A percentile compares a stretch with the other conserved stretches of the same genome.
phyloP scores from a whole-genome alignment of 2,888 invertebrate genomes.

The Agelastica alni region DNA sequence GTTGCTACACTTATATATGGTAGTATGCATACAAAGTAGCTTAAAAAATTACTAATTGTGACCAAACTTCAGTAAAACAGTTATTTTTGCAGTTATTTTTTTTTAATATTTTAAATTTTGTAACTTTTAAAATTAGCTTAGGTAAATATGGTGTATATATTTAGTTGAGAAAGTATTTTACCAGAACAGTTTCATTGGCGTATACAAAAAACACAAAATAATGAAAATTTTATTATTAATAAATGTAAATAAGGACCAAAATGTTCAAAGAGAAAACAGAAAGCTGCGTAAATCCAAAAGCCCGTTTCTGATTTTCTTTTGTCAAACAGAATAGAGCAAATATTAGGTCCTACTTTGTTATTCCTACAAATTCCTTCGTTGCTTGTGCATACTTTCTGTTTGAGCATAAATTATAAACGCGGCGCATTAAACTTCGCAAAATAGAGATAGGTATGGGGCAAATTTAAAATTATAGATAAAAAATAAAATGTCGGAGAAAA shows the following conservation, averaged over 20 bases:
- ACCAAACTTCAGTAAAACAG: no score
- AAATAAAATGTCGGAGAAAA: no score
- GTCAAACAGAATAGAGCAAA: slow-evolving; percentile 29
- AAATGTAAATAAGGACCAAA: slow-evolving; percentile 25
- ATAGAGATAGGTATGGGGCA: slow-evolving; percentile 1
- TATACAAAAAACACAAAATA: slow-evolving; percentile 4
- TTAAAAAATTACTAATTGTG: no score
- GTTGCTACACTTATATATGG: no score
- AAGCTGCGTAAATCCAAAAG: slow-evolving; percentile 11
- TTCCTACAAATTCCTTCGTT: slow-evolving; percentile 3
- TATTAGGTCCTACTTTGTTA: slow-evolving; percentile 19
- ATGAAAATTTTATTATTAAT: slow-evolving; percentile 33
- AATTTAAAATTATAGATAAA: not conserved
- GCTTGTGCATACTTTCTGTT: slow-evolving; percentile 7
- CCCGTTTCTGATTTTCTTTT: slow-evolving; percentile 28
- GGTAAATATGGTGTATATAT: no score
- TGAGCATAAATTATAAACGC: slow-evolving; percentile 5
- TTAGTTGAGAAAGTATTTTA: no score
- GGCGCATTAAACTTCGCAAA: slow-evolving; percentile 2
- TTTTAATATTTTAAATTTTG: no score
- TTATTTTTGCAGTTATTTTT: no score
- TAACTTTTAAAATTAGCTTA: no score
- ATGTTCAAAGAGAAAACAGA: slow-evolving; percentile 15
- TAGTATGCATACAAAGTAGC: no score
- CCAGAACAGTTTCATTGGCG: no score